Percentiles rank a stretch among this genome's conserved stretches.
phyloP scores from a whole-genome alignment of 2,797 vertebrate genomes.

The Threskiornis aethiopicus region DNA sequence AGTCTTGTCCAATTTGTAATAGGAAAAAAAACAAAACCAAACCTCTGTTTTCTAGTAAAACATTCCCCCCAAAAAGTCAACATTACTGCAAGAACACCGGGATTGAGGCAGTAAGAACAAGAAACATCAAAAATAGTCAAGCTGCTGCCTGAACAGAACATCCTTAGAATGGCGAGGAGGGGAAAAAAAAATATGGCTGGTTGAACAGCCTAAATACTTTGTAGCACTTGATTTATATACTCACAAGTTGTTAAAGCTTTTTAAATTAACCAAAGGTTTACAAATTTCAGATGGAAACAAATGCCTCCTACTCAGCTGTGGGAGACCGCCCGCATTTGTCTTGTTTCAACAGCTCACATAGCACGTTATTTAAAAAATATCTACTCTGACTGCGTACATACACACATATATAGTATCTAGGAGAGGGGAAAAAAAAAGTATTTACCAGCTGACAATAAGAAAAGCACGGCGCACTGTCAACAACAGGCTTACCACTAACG shows the following conservation, averaged over 20 bases:
- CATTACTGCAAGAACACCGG: background rate
- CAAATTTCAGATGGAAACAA: slow-evolving; percentile 9
- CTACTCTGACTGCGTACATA: background rate
- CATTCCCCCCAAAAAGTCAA: background rate
- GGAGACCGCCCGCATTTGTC: background rate
- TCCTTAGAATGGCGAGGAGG: background rate
- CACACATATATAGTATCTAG: background rate
- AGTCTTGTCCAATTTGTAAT: background rate
- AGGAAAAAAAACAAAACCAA: background rate
- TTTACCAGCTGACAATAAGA: background rate
- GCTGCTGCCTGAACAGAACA: background rate
- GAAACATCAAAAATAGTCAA: background rate
- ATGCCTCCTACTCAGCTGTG: background rate
- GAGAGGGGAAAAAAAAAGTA: background rate
- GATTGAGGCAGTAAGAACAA: background rate
- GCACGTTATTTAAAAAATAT: background rate
- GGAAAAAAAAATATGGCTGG: background rate
- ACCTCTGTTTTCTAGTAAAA: background rate
- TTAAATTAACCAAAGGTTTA: slow-evolving; percentile 1
- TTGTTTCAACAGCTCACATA: background rate
- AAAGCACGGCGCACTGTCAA: background rate
- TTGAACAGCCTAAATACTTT: background rate
- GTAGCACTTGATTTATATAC: background rate
- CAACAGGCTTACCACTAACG: background rate
- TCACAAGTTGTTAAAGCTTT: background rate